Percentiles rank a stretch among this genome's conserved stretches.
These are phyloP conservation scores for Leucophenga varia DNA, from an alignment of 1,140 invertebrate species.

Conservation along the genomic window DNA sequence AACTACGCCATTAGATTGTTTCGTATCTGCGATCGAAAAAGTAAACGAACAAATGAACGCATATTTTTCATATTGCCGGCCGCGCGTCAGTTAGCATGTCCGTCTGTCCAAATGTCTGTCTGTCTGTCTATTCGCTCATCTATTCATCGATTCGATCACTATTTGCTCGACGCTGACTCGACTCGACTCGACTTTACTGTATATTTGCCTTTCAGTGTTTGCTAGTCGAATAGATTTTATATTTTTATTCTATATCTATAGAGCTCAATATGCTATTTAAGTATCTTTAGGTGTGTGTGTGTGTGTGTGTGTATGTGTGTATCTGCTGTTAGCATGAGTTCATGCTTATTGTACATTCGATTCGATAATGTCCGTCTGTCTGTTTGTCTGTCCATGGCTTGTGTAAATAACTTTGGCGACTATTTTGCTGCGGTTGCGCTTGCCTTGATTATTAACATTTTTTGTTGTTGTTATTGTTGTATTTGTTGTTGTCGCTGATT, in stretches of 20 bases:
- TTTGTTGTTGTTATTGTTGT: constrained; percentile 2
- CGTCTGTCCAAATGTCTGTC: neutral
- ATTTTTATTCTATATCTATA: neutral
- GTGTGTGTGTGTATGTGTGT: constrained; percentile 9
- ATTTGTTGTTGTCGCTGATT: constrained; percentile 29
- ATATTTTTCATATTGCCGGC: constrained; percentile 4
- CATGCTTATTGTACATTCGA: no score
- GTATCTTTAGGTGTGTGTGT: constrained; percentile 8
- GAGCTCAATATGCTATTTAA: neutral
- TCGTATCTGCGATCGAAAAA: no score
- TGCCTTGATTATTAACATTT: neutral
- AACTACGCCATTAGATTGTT: no score
- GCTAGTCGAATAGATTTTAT: no score
- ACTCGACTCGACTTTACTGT: constrained; percentile 18
- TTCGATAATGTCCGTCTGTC: no score
- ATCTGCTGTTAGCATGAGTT: constrained; percentile 24
- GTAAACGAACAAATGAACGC: no score
- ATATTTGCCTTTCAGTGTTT: constrained; percentile 11
- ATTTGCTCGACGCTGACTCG: constrained; percentile 11
- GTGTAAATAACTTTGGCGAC: neutral
- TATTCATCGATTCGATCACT: no score
- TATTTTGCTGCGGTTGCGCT: neutral
- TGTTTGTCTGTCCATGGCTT: constrained; percentile 10
- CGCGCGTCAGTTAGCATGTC: constrained; percentile 6
- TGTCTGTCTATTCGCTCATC: no score